phyloP scores from a whole-genome alignment of 2,888 invertebrate genomes.

The Orchesella flavescens region DNA sequence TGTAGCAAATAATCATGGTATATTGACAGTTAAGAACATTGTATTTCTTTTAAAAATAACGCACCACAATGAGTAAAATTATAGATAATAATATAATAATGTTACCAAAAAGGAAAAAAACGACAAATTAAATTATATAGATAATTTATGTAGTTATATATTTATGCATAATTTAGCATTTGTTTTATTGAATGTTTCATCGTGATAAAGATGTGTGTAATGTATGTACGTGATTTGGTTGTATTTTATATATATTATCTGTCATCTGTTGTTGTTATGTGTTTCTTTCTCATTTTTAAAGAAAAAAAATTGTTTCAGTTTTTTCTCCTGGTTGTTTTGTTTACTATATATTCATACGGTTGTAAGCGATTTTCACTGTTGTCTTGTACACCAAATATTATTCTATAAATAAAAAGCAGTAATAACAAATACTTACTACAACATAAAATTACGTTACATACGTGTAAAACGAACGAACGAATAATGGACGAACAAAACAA shows the following conservation, averaged over 20 bases:
- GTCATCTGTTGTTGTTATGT: constrained; percentile 5
- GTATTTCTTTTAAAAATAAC: constrained; percentile 42
- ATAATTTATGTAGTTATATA: constrained; percentile 10
- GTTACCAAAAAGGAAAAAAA: constrained; percentile 38
- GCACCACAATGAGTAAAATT: constrained; percentile 56
- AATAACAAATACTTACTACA: constrained; percentile 4
- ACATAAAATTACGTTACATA: constrained; percentile 17
- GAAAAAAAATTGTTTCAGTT: not conserved
- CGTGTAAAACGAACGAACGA: constrained; percentile 22
- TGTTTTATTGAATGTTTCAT: not conserved
- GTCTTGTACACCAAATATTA: constrained; percentile 23
- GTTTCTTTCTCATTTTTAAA: not conserved
- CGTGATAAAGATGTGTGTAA: not conserved
- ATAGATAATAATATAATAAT: constrained; percentile 40
- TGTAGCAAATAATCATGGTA: not conserved
- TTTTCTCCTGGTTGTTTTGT: not conserved
- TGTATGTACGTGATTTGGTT: constrained; percentile 25
- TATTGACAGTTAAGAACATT: constrained; percentile 3
- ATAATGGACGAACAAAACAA: constrained; percentile 4
- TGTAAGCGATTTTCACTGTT: constrained; percentile 42
- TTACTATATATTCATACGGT: not conserved
- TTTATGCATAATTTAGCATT: constrained; percentile 23
- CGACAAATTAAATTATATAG: constrained; percentile 8
- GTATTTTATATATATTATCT: constrained; percentile 9
- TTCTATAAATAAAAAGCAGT: constrained; percentile 46